phyloP scores from a whole-genome alignment of 2,888 invertebrate genomes.

The Neelides folsomi region DNA sequence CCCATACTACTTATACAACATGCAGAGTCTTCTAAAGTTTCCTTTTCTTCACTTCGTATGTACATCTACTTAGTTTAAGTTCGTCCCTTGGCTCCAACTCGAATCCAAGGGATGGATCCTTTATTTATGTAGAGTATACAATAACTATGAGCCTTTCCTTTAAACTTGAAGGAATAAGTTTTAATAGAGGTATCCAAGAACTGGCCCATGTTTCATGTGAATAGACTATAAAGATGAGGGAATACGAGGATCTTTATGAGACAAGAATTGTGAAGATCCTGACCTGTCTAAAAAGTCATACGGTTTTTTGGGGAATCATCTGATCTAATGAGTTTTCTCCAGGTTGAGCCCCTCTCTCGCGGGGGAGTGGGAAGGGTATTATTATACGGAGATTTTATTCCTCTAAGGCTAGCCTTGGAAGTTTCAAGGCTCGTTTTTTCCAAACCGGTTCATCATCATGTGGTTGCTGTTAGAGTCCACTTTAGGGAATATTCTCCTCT shows the following conservation, averaged over 20 bases:
- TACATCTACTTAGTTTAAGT: too few species aligned
- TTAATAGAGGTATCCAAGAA: too few species aligned
- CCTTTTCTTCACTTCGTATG: too few species aligned
- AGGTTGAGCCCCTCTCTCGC: background rate
- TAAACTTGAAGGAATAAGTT: too few species aligned
- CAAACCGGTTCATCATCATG: conserved; percentile 12
- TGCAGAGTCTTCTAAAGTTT: too few species aligned
- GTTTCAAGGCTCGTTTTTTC: conserved; percentile 20
- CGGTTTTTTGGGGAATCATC: conserved; percentile 4
- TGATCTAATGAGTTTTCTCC: conserved; percentile 8
- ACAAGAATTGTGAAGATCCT: conserved; percentile 3
- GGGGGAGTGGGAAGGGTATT: conserved; percentile 3
- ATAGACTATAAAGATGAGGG: background rate
- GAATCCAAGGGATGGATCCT: too few species aligned
- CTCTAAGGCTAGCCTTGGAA: conserved; percentile 18
- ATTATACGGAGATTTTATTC: conserved; percentile 13
- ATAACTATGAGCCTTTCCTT: too few species aligned
- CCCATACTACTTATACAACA: too few species aligned
- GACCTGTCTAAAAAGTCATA: conserved; percentile 8
- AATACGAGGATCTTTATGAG: too few species aligned
- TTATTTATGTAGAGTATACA: too few species aligned
- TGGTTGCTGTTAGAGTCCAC: background rate
- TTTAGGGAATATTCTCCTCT: conserved; percentile 1
- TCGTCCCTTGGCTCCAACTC: too few species aligned
- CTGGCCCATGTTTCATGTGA: too few species aligned